phyloP scores from a whole-genome alignment of 1,140 invertebrate species.

The Eurytemora carolleeae region DNA sequence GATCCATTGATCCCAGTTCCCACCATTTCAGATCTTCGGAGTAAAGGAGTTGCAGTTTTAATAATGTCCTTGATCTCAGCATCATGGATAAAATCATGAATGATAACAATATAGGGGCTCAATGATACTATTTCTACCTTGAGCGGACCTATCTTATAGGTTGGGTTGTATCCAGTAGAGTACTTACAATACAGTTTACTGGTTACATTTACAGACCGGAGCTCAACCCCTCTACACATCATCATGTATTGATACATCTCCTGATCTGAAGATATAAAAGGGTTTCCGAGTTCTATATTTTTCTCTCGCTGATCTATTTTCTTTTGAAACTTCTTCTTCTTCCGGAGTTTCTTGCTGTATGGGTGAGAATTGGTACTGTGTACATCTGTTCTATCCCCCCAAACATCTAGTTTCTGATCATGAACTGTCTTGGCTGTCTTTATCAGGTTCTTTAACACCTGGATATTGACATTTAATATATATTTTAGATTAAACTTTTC shows the following conservation, averaged over 20 bases:
- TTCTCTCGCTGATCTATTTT: not conserved
- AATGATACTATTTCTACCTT: conserved; percentile 10
- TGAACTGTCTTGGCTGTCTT: conserved; percentile 14
- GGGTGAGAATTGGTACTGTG: conserved; percentile 3
- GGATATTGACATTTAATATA: too few relatives aligned
- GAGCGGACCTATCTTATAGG: conserved; percentile 4
- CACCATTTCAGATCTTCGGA: conserved; percentile 2
- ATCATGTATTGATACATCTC: conserved; percentile 9
- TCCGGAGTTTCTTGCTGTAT: conserved; percentile 5
- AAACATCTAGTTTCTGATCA: conserved; percentile 11
- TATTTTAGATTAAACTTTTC: too few relatives aligned
- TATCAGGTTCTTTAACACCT: conserved; percentile 7
- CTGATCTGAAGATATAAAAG: not conserved
- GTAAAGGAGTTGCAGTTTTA: not conserved
- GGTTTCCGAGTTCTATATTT: too few relatives aligned
- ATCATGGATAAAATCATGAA: conserved; percentile 10
- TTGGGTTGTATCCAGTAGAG: not conserved
- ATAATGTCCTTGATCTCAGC: conserved; percentile 3
- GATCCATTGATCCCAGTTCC: conserved; percentile 5
- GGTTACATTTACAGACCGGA: not conserved
- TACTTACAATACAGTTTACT: conserved; percentile 6
- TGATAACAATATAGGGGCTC: conserved; percentile 4
- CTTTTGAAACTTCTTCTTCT: conserved; percentile 11
- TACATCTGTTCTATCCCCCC: not conserved
- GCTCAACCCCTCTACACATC: conserved; percentile 6